Evolutionary conservation across 1,140 invertebrate genomes (phyloP).

Genomic region (Dysdera silvatica): DNA sequence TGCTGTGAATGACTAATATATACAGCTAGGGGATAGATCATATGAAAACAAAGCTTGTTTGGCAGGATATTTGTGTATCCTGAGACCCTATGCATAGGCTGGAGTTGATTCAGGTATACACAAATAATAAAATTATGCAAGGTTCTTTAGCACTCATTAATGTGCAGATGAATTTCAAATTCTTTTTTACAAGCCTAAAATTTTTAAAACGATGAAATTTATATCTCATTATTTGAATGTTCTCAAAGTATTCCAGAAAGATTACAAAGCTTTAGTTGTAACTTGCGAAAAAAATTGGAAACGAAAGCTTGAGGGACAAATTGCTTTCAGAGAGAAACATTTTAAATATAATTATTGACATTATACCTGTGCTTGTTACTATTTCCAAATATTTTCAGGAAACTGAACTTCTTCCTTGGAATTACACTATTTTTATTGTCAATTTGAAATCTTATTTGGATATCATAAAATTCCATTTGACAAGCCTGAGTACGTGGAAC

Average conservation of each 20-base stretch:
- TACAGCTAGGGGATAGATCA: neutral
- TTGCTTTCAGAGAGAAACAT: neutral
- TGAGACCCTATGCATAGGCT: slow-evolving; percentile 3
- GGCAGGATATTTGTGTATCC: neutral
- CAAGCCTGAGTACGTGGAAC: too few relatives aligned
- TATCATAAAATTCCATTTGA: too few relatives aligned
- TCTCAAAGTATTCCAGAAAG: neutral
- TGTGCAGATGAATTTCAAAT: neutral
- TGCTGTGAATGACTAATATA: neutral
- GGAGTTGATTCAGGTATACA: neutral
- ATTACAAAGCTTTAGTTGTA: neutral
- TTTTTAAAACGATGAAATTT: slow-evolving; percentile 1
- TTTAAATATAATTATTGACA: neutral
- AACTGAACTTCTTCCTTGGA: too few relatives aligned
- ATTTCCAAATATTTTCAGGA: too few relatives aligned
- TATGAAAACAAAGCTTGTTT: neutral
- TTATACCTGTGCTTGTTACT: too few relatives aligned
- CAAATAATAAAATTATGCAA: neutral
- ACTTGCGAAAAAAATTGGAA: neutral
- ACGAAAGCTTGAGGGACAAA: neutral
- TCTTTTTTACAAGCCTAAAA: neutral
- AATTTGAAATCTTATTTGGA: too few relatives aligned
- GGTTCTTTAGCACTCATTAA: neutral
- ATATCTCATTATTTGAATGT: neutral
- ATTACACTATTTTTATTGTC: too few relatives aligned